Base-by-base conservation (phyloP, 2,113 vertebrate species). In the Hemiscyllium ocellatum region DNA sequence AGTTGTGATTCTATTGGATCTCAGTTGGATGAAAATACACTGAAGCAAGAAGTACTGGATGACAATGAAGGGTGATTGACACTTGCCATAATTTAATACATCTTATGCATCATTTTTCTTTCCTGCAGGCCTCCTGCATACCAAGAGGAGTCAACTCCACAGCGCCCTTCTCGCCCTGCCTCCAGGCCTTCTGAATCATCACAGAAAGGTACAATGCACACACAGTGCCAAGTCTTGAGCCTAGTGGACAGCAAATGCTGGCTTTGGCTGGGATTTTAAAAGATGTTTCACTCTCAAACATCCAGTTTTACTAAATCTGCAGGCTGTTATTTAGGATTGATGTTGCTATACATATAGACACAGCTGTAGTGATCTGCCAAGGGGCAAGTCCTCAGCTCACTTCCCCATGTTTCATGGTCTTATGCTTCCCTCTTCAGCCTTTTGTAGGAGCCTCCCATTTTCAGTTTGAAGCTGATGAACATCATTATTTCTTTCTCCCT, bases 181-280 rank as follows among this genome's bases (percentile, higher is more conserved):
- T 50, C 69, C 17, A 33, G 69, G 24, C 29, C 69, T 33, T 5
- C 94, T 0, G 94, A 95, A 37, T 76, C 94, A 1, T 52, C 94
- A 95, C 68, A 95, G 94, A 76, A 95, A 95, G 94, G 94, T 95
- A 76, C 24, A 47, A 42, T 52, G 33, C 33, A 22, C 29, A n/a
- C 5, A 61, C 19, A 66, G 89, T 37, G 17, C 52, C 47, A 20
- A 7, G 20, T 47, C 29, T n/a, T 17, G 20, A 33, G n/a, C 2
- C 24, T 33, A 52, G 26, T 33, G 87, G 86, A 29, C 42, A 2
- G 4, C 1, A 61, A 13, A 2, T 56, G 26, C 26, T 56, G 29
- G 26, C 15, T 56, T 56, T 56, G 26, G 50, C 3, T 65, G 52
- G 87, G 87, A 61, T 56, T 15, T 52, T 42, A 42, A 56, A 29